Conservation (phyloP, 2,888 invertebrate species). For the Campoplex nolae region DNA sequence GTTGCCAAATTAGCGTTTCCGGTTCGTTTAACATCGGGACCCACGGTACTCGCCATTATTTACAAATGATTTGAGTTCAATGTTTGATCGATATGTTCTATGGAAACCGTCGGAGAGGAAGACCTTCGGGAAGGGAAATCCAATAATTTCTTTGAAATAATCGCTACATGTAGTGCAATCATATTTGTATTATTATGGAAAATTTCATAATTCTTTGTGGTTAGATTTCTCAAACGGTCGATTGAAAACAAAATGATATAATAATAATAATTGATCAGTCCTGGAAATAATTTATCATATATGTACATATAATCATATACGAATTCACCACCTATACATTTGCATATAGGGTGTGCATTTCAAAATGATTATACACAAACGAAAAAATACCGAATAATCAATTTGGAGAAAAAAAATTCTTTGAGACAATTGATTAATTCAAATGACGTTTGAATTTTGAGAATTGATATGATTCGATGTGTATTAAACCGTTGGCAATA, state of each 20-base stretch:
- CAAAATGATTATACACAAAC: background rate
- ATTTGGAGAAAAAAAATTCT: background rate
- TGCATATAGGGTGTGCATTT: too few species aligned
- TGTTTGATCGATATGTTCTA: slow-evolving; percentile 75
- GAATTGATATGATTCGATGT: background rate
- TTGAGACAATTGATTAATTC: background rate
- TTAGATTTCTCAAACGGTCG: background rate
- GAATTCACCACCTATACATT: background rate
- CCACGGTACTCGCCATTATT: slow-evolving; percentile 75
- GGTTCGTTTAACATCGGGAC: slow-evolving; percentile 76
- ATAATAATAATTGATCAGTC: background rate
- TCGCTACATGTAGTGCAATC: background rate
- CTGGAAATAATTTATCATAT: too few species aligned
- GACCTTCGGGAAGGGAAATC: background rate
- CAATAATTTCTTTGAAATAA: background rate
- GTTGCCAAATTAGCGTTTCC: slow-evolving; percentile 74
- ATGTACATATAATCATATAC: too few species aligned
- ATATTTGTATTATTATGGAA: background rate
- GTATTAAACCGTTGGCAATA: background rate
- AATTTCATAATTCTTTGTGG: background rate
- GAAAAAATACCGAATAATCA: background rate
- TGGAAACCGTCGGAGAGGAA: slow-evolving; percentile 57
- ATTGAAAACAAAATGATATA: background rate
- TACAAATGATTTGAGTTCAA: slow-evolving; percentile 55
- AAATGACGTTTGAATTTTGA: background rate